Evolutionary conservation across 2,113 vertebrate species (phyloP), one percentile per base, ranked within the genome.

Genomic region (Paraplagusia blochii): DNA sequence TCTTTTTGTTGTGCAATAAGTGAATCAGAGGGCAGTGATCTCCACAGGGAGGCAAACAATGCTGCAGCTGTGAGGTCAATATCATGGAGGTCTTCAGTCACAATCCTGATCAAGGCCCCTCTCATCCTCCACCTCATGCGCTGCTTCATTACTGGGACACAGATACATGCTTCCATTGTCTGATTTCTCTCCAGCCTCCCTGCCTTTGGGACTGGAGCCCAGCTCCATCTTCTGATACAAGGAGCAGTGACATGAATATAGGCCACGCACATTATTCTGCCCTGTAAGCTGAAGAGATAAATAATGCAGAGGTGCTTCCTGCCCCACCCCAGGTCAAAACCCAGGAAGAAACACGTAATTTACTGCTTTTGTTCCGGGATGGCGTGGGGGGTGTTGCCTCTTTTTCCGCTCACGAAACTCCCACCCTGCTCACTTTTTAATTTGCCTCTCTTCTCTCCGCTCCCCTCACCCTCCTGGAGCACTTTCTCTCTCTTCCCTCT

Each of bases 271-370:
- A 19, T 52, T 77, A 61, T 73, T 73, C 83, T 60, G 52, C 63
- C 76, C 58, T 65, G 51, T 58, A 40, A 70, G 68, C 77, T 62
- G 69, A 58, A 58, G 52, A 58, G 66, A 79, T 89, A 80, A 89
- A 90, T 90, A 87, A 88, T 88, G 83, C 73, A 88, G 55, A 66
- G 53, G 48, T 48, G 13, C 77, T 52, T 80, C 81, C 59, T 69
- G 53, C 42, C 19, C 63, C 57, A 39, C 51, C 47, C 60, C 72
- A 53, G 79, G 62, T 35, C 72, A 44, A 49, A 51, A 59, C 50
- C 76, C 70, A 53, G 65, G 76, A 42, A 68, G 44, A 68, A 55
- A 33, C 17, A 3, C 45, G 36, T n/a, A 12, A 10, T 59, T 58
- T 22, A 19, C 52, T 39, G 11, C 9, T 44, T 69, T 50, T 58